phyloP scores from a whole-genome alignment of 2,113 vertebrate genomes.

The Indicator maculatus region DNA sequence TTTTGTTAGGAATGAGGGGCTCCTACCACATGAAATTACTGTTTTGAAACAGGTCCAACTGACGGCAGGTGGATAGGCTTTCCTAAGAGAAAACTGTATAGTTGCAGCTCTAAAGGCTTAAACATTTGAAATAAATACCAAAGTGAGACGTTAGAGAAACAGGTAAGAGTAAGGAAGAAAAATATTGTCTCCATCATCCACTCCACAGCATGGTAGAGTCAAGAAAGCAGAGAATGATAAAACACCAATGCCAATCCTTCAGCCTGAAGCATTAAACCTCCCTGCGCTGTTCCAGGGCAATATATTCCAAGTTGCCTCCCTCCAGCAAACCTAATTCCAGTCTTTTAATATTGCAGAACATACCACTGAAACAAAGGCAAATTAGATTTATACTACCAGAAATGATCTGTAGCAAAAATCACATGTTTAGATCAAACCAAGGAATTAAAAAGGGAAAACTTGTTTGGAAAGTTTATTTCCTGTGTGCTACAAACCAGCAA shows the following conservation, averaged over 20 bases:
- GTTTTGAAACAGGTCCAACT: background rate
- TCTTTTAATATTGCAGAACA: accelerated
- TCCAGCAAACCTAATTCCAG: background rate
- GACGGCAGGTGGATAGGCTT: background rate
- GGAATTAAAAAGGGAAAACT: background rate
- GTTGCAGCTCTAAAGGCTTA: background rate
- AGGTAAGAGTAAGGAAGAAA: background rate
- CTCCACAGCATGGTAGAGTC: background rate
- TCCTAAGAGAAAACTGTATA: background rate
- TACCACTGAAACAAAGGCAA: background rate
- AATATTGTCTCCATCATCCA: background rate
- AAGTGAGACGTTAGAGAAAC: background rate
- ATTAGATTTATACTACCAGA: background rate
- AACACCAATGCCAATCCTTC: background rate
- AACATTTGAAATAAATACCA: background rate
- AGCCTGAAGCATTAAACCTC: background rate
- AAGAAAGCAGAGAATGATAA: background rate
- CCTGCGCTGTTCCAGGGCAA: background rate
- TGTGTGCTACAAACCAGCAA: background rate
- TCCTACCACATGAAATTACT: background rate
- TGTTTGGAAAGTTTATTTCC: background rate
- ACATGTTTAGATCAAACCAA: background rate
- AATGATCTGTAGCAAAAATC: background rate
- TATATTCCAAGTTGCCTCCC: background rate
- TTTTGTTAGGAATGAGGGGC: background rate